Evolutionary conservation across 2,888 invertebrate species (phyloP).

Genomic region (Exephanes ischioxanthus): DNA sequence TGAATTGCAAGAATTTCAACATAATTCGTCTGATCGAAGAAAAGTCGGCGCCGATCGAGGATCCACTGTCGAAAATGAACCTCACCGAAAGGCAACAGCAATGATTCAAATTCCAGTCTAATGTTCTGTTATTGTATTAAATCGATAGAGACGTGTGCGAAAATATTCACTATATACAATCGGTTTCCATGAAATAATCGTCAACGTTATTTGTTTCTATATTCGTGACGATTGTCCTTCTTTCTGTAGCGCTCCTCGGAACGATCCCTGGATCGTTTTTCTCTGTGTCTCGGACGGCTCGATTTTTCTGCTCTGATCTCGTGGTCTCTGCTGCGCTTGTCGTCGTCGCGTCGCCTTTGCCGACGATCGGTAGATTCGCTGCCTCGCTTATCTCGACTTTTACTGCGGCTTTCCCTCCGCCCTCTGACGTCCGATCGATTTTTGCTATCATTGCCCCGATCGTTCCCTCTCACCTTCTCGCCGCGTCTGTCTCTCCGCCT

Average conservation of each 20-base stretch:
- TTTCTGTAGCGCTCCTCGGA: constrained; percentile 66
- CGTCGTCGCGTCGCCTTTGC: constrained; percentile 51
- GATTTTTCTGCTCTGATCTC: constrained; percentile 64
- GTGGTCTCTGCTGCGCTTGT: constrained; percentile 56
- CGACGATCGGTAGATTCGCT: constrained; percentile 51
- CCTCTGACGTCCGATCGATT: constrained; percentile 48
- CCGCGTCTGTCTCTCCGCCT: constrained; percentile 43
- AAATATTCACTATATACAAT: constrained; percentile 66
- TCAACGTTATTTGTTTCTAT: constrained; percentile 59
- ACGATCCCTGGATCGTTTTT: constrained; percentile 69
- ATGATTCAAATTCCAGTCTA: neutral
- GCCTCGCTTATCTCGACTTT: constrained; percentile 64
- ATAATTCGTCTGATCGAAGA: constrained; percentile 66
- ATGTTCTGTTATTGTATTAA: constrained; percentile 25
- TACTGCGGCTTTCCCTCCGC: constrained; percentile 60
- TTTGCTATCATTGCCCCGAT: constrained; percentile 59
- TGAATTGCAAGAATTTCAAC: constrained; percentile 64
- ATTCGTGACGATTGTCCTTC: constrained; percentile 57
- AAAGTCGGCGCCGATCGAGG: constrained; percentile 12
- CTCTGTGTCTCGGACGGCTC: constrained; percentile 68
- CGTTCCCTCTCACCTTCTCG: constrained; percentile 62
- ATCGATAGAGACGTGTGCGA: constrained; percentile 29
- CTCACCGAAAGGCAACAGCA: constrained; percentile 1
- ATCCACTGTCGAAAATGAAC: neutral
- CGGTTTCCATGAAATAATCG: neutral